Base-by-base conservation (phyloP, 2,888 invertebrate genomes). In the Pristionchus mayeri region DNA sequence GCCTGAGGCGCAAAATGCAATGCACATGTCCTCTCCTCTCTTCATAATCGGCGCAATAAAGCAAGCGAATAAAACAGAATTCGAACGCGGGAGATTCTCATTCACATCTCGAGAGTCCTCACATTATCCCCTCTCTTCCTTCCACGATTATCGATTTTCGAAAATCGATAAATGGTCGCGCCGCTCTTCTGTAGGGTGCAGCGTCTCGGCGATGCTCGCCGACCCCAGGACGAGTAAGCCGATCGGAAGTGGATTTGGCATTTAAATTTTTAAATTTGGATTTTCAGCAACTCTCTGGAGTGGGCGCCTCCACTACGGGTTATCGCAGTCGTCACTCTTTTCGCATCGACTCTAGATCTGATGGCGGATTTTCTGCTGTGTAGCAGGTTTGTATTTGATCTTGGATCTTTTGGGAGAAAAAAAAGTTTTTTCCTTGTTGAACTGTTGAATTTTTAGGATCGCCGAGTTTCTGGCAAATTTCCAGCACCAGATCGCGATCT, bases 311-410 rank as follows among this genome's bases (percentile, higher is more conserved):
- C 93, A 30, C 86, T 91, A 9, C 86, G 91, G 16, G 87, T 93
- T 4, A 89, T 93, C 34, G 92, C 93, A 16, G 86, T 90, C 3
- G 89, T 93, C n/a, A 92, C 93, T 84, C 88, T 93, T 16, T 84
- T 93, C 48, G 90, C 91, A 0, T 88, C 91, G 1, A 93, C 92
- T 7, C 86, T 93, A 37, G 93, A 93, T 86, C 85, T 93, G 52
- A 86, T 93, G 84, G 93, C 93, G 3, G 93, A 93, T 86, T 88
- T 93, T 75, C 86, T 93, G 9, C 88, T 92, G 13, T 93, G 92
- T 84, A 88, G 87, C 83, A 87, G 91, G 87, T 90, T 6, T 78
- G 30, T 7, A 44, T 75, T 75, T 44, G 24, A 44, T 52, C 30
- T 11, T 16, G 9, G 27, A 52, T 85, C 44, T 27, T 21, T 48